Conservation (phyloP, 2,888 invertebrate species). For the Lasioglossum vierecki region DNA sequence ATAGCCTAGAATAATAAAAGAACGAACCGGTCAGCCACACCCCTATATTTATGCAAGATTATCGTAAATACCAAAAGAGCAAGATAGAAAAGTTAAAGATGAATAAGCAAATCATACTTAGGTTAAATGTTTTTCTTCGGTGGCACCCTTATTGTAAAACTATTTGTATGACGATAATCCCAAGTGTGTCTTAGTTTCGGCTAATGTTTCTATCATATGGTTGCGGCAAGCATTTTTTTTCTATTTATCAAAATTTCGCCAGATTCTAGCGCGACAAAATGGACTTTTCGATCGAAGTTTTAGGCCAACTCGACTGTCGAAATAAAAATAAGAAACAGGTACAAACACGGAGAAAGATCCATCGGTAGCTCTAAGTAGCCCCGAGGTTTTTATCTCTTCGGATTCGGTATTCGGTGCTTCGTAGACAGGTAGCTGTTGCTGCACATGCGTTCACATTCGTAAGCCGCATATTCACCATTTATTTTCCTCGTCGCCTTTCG, state of each 20-base stretch:
- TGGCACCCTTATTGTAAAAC: constrained; percentile 60
- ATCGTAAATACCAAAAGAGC: constrained; percentile 14
- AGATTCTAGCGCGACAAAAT: constrained; percentile 55
- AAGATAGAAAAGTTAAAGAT: constrained; percentile 9
- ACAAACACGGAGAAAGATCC: constrained; percentile 77
- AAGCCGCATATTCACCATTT: constrained; percentile 54
- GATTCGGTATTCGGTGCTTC: constrained; percentile 63
- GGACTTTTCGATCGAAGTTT: constrained; percentile 44
- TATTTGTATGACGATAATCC: constrained; percentile 54
- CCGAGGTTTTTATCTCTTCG: constrained; percentile 68
- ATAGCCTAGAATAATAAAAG: constrained; percentile 64
- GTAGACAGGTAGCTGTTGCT: constrained; percentile 67
- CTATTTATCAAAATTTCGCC: constrained; percentile 63
- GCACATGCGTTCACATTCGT: constrained; percentile 67
- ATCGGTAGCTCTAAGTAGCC: constrained; percentile 69
- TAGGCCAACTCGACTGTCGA: constrained; percentile 66
- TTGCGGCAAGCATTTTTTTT: constrained; percentile 73
- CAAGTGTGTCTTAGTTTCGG: constrained; percentile 50
- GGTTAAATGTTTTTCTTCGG: constrained; percentile 65
- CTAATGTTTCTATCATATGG: constrained; percentile 75
- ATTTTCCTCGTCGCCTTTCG: neutral
- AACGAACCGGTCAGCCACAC: constrained; percentile 72
- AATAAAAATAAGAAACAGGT: constrained; percentile 72
- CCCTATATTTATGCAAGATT: constrained; percentile 58
- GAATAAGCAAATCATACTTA: constrained; percentile 70